Evolutionary conservation across 1,140 invertebrate species (phyloP).

Genomic region (Triops longicaudatus): DNA sequence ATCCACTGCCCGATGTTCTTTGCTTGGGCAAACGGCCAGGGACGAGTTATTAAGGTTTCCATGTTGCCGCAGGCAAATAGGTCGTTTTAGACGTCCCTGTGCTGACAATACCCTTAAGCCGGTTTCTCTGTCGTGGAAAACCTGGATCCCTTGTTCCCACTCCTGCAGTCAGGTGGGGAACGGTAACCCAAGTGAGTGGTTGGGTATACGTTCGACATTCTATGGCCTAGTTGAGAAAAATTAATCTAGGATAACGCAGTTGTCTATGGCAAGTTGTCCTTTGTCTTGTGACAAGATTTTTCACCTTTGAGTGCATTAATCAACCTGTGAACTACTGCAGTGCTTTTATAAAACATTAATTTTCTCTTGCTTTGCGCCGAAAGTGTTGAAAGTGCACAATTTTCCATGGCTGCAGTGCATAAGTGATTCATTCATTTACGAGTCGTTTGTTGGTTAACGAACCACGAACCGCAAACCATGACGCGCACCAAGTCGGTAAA

Average conservation of each 20-base stretch:
- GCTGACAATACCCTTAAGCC: neutral
- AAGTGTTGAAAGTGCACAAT: no score
- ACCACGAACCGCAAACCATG: neutral
- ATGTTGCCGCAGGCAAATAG: neutral
- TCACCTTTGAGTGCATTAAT: no score
- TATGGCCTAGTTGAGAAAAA: no score
- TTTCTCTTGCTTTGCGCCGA: no score
- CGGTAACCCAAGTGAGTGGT: neutral
- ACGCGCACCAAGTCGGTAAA: neutral
- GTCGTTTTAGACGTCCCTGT: neutral
- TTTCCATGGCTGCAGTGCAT: neutral
- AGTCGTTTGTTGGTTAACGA: neutral
- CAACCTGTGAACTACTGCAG: no score
- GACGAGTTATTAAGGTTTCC: neutral
- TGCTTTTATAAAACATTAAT: no score
- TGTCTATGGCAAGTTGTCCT: no score
- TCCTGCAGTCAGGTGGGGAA: neutral
- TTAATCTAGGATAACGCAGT: no score
- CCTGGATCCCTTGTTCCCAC: neutral
- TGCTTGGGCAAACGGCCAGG: neutral
- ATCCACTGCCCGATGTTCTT: neutral
- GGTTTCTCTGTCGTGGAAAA: neutral
- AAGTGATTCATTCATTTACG: neutral
- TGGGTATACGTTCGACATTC: no score
- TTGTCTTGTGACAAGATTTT: no score